Percentiles rank a stretch among this genome's conserved stretches.
phyloP scores from a whole-genome alignment of 2,797 vertebrate genomes.

The Kryptopterus vitreolus region DNA sequence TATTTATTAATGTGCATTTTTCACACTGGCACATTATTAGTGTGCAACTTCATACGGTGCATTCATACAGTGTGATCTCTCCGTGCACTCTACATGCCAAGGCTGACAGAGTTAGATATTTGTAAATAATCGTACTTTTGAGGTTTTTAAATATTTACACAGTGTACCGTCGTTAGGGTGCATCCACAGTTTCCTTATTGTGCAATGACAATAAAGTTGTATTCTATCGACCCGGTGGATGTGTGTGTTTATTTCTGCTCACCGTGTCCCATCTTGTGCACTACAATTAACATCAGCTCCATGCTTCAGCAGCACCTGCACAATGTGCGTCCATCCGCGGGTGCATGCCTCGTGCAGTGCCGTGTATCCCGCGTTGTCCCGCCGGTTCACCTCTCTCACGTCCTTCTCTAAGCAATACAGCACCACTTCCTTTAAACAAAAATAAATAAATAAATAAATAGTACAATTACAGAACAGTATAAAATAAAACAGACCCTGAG shows the following conservation, averaged over 20 bases:
- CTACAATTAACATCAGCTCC: constrained; percentile 98
- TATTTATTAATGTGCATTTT: too few species aligned
- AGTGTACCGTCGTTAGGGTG: too few species aligned
- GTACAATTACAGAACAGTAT: background rate
- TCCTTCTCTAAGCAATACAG: constrained; percentile 97
- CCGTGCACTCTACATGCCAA: too few species aligned
- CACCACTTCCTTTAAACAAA: constrained; percentile 84
- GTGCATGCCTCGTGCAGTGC: constrained; percentile 95
- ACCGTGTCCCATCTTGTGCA: constrained; percentile 95
- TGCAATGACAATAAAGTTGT: too few species aligned
- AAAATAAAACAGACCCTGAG: background rate
- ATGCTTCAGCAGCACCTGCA: constrained; percentile 89
- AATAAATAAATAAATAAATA: background rate
- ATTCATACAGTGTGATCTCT: too few species aligned
- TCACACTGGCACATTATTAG: too few species aligned
- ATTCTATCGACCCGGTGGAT: too few species aligned
- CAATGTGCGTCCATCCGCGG: constrained; percentile 91
- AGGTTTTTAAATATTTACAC: too few species aligned
- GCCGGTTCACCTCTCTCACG: constrained; percentile 90
- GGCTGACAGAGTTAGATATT: too few species aligned
- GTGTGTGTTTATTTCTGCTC: constrained; percentile 55
- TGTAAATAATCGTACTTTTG: too few species aligned
- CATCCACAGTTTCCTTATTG: too few species aligned
- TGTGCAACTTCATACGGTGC: too few species aligned
- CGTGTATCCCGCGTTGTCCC: constrained; percentile 95